Evolutionary conservation across 2,888 invertebrate species (phyloP), one percentile per base, ranked within the genome.

Genomic region (Coleophora flavipennella): DNA sequence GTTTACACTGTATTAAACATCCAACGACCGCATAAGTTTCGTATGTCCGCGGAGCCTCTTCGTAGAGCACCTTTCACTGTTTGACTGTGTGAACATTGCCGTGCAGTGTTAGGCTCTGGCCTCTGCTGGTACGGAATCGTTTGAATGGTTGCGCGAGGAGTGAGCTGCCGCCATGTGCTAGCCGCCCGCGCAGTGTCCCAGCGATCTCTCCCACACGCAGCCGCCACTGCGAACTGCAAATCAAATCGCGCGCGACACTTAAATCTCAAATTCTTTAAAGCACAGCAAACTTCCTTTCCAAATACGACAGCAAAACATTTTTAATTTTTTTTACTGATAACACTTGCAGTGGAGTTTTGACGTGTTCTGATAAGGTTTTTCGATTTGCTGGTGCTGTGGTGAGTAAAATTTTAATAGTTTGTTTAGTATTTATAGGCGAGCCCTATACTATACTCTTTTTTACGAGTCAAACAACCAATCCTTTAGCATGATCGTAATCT

Each of bases 311-410:
- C 26, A 26, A 38, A 35, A 28, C 20, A 29, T 27, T 28, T 13
- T 2, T 12, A 26, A 35, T 31, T 6, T n/a, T 13, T 13, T 32
- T 14, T 25, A 13, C 8, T 7, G 12, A 32, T 32, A 36, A 33
- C 32, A 8, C 40, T 41, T 48, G 31, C 31, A 45, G 52, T 51
- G 52, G 39, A 51, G 46, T 43, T 43, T 45, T 41, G 35, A 39
- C 43, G 43, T 49, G 51, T 48, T 49, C 48, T 50, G 62, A 62
- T 61, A 62, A 65, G 59, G 50, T 62, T 62, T 67, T 67, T 60
- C 59, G 63, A 65, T 75, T 76, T 65, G 55, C 57, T 54, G 64
- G 49, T 61, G 6, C 6, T 20, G 53, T 56, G 73, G 80, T 78
- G 57, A 74, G 75, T 70, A 48, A 47, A 41, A 49, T 59, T 51